Base-by-base conservation (phyloP, 2,113 vertebrate genomes). In the Carlito syrichta region DNA sequence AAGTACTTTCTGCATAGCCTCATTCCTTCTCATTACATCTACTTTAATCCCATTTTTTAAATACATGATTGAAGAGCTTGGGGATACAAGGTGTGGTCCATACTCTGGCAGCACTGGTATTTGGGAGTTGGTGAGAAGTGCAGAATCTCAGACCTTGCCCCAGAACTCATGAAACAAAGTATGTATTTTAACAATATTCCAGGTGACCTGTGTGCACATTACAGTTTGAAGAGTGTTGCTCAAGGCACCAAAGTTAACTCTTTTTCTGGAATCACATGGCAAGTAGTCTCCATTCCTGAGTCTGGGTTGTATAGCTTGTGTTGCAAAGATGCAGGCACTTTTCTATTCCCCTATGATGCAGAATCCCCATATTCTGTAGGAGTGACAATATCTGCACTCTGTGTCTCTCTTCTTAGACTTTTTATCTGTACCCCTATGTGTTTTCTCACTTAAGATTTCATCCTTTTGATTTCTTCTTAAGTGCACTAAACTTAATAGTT, bases 391-490 rank as follows among this genome's bases (percentile, higher is more conserved):
- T 16, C 60, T 56, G 4, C 12, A 12, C 2, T 27, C 56, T 0
- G 0, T 20, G 1, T 32, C 88, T 62, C 52, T 38, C 69, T 45
- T 13, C 2, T 73, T 56, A n/a, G 60, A 25, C 27, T 68, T 86
- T 68, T 56, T 58, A 35, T 43, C 38, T 77, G 22, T 77, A 48
- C 17, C 23, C 40, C 8, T 3, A 0, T 40, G 50, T 27, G 68
- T 91, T 96, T 50, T 76, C 30, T 71, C 25, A 32, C 48, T 92
- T 54, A 79, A 90, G 27, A 38, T 45, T 94, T 93, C 91, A 16
- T 83, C 8, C 17, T 40, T 89, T 71, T 89, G 82, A 52, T 89
- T 68, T 76, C 12, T 81, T 68, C 63, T 66, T 45, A 50, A 91
- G 35, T 79, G 56, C 86, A 93, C 25, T 89, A 38, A 78, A 90